Conservation (phyloP, 2,113 vertebrate species). For the Prinia subflava region DNA sequence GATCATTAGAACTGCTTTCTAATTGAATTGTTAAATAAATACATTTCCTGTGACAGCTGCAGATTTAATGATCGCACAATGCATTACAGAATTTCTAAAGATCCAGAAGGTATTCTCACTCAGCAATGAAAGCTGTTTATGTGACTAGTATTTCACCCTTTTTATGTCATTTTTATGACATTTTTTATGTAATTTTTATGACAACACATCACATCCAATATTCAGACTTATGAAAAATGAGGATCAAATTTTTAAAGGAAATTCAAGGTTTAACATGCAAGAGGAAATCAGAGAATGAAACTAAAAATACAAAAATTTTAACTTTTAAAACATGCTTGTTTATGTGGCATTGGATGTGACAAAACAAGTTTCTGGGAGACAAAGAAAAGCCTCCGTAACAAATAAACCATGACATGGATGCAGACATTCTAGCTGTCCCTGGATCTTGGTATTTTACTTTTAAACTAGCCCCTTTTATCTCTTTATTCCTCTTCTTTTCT, state of each 20-base stretch:
- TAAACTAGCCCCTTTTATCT: accelerated
- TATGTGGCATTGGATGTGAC: not conserved
- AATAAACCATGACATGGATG: not conserved
- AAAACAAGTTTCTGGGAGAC: not conserved
- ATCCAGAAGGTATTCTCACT: not conserved
- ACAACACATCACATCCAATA: not conserved
- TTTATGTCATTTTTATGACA: not conserved
- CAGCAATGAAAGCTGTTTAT: not conserved
- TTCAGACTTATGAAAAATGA: not conserved
- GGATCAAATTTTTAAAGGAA: not conserved
- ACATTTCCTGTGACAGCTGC: not conserved
- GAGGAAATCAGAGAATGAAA: not conserved
- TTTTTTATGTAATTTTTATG: too few relatives aligned
- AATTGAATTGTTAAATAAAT: not conserved
- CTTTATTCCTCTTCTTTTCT: not conserved
- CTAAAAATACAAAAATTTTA: not conserved
- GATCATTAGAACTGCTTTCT: not conserved
- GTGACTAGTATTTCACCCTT: not conserved
- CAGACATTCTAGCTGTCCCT: not conserved
- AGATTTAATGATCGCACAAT: not conserved
- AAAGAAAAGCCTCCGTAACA: not conserved
- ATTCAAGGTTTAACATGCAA: not conserved
- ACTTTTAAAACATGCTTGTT: not conserved
- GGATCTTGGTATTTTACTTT: not conserved
- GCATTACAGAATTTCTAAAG: not conserved